Conservation (phyloP, 2,888 invertebrate species). For the Gastrophysa polygoni region DNA sequence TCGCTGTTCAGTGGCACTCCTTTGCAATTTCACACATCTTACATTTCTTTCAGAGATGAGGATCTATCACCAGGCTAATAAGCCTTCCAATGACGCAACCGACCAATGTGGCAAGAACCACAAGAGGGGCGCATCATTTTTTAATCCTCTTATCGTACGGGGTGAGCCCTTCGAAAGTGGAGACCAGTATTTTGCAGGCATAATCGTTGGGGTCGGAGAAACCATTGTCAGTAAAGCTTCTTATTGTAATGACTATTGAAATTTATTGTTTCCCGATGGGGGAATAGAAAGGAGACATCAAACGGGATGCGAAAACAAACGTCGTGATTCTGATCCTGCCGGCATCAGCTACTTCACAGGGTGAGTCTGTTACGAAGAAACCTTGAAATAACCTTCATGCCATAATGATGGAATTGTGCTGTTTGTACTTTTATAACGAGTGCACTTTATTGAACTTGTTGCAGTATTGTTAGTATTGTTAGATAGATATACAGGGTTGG, state of each 20-base stretch:
- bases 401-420: no score
- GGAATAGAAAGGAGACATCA: background rate
- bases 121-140: background rate
- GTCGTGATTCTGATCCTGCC: background rate
- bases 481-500: no score
- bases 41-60: no score
- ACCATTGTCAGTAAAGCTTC: conserved; percentile 1
- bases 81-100: no score
- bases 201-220: background rate
- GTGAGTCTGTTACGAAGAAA: no score
- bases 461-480: no score
- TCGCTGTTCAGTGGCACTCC: no score
- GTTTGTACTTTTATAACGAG: no score
- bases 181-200: background rate
- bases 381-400: no score
- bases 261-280: background rate
- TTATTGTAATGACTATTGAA: conserved; percentile 1
- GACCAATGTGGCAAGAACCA: background rate
- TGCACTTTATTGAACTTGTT: no score
- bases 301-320: background rate
- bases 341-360: background rate
- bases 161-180: background rate
- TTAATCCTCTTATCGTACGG: conserved; percentile 6
- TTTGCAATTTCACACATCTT: no score
- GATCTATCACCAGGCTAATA: no score